Conservation (phyloP, 2,888 invertebrate species). For the Dasypolia templi region DNA sequence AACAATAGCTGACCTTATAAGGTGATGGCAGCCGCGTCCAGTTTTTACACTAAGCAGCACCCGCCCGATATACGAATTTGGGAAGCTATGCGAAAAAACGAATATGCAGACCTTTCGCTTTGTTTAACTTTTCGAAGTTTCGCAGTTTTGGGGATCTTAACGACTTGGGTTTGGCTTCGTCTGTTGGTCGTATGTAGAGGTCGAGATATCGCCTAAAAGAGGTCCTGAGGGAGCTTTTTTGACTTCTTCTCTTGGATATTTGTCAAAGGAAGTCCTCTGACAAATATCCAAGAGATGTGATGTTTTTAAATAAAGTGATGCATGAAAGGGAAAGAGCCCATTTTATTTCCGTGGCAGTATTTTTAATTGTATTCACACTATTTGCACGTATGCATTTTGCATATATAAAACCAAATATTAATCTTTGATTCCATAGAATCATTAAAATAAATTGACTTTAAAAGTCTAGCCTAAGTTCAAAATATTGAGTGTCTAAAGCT, state of each 20-base stretch:
- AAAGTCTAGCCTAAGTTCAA: no score
- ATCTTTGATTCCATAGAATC: neutral
- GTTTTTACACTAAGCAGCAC: slow-evolving; percentile 69
- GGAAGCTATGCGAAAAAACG: slow-evolving; percentile 73
- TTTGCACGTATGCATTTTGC: neutral
- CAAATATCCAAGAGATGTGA: no score
- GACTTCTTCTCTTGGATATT: neutral
- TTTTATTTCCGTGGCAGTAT: neutral
- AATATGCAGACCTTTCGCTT: slow-evolving; percentile 62
- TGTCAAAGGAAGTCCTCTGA: neutral
- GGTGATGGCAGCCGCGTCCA: slow-evolving; percentile 73
- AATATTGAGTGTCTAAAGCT: neutral
- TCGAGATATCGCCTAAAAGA: neutral
- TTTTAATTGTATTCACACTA: neutral
- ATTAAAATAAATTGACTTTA: neutral
- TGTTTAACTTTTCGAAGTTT: slow-evolving; percentile 51
- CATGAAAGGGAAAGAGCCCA: neutral
- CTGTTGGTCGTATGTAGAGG: neutral
- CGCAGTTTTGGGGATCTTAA: slow-evolving; percentile 41
- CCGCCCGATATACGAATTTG: slow-evolving; percentile 73
- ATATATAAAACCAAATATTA: neutral
- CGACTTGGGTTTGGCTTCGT: slow-evolving; percentile 11
- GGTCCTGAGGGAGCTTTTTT: neutral
- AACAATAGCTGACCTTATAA: slow-evolving; percentile 84
- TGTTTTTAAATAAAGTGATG: neutral